Conservation (phyloP, 2,113 vertebrate genomes). For the Microtus oregoni region DNA sequence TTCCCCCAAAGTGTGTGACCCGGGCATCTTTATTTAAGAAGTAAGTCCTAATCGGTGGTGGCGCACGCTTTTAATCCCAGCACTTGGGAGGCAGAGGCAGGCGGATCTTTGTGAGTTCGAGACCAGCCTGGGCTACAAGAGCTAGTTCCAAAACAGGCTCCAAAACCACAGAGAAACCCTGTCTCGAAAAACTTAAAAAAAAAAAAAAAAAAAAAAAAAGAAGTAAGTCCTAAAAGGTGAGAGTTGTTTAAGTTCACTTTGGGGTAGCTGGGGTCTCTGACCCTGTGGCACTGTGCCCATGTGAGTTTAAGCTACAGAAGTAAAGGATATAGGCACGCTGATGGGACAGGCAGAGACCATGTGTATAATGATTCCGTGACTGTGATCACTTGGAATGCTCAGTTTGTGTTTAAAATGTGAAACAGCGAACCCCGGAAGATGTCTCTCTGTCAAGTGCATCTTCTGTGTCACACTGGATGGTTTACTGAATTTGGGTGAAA, state of each 20-base stretch:
- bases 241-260: not conserved
- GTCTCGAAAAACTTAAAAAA: too few species aligned
- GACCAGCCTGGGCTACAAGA: too few species aligned
- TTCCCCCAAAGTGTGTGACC: not conserved
- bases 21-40: not conserved
- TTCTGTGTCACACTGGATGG: not conserved
- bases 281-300: too few species aligned
- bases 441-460: not conserved
- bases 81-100: too few species aligned
- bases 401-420: conserved; percentile 6
- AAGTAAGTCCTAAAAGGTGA: not conserved
- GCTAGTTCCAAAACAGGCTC: too few species aligned
- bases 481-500: conserved; percentile 15
- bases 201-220: too few species aligned
- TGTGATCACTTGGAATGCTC: not conserved
- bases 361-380: not conserved
- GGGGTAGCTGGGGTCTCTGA: not conserved
- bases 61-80: too few species aligned
- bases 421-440: not conserved
- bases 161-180: too few species aligned
- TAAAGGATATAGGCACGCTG: not conserved
- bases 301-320: not conserved
- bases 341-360: not conserved
- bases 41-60: not conserved
- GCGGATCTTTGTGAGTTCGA: too few species aligned